A percentile compares a stretch with the other conserved stretches of the same genome.
Evolutionary conservation across 1,140 invertebrate species (phyloP).

Genomic region (Temnothorax longispinosus): DNA sequence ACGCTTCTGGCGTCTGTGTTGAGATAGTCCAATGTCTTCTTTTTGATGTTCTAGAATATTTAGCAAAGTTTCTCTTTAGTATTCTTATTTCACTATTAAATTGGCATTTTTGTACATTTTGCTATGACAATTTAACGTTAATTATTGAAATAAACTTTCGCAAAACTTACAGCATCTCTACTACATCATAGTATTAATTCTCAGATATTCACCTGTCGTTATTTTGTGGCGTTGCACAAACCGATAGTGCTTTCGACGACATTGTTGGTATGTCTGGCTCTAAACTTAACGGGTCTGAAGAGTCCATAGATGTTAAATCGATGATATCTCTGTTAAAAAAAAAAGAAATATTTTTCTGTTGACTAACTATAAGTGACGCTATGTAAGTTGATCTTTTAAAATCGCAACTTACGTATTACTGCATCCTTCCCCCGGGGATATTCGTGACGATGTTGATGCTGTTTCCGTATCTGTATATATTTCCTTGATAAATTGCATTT

Average conservation of each 20-base stretch:
- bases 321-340: slow-evolving; percentile 19
- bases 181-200: neutral
- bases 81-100: neutral
- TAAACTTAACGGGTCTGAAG: neutral
- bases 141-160: neutral
- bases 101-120: neutral
- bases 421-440: neutral
- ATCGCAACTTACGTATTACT: neutral
- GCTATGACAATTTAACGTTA: neutral
- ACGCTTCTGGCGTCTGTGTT: slow-evolving; percentile 44
- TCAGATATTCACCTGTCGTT: slow-evolving; percentile 2
- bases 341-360: neutral
- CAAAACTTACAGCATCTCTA: neutral
- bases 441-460: neutral
- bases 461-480: neutral
- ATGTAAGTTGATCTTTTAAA: neutral
- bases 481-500: neutral
- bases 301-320: slow-evolving; percentile 28
- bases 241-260: neutral
- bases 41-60: slow-evolving; percentile 7
- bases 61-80: neutral
- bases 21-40: slow-evolving; percentile 31
- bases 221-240: neutral
- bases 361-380: neutral
- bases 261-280: neutral